Percentiles rank a stretch among this genome's conserved stretches.
These are phyloP conservation scores for Leucoraja erinaceus DNA, from an alignment of 2,113 vertebrate species.

Conservation along the genomic window DNA sequence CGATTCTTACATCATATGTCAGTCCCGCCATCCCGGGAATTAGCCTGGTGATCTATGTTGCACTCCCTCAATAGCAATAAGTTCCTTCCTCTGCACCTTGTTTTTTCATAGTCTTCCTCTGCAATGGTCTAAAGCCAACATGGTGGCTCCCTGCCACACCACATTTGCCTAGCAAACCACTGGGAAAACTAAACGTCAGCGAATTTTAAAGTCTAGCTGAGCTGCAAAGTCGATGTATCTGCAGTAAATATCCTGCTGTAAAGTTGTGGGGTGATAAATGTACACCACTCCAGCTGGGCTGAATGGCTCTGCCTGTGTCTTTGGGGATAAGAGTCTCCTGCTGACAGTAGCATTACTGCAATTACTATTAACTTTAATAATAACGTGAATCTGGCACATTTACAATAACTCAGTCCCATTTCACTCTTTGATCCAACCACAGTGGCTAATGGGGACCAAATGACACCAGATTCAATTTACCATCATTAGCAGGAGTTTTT, in stretches of 20 bases:
- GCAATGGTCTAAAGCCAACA: neutral
- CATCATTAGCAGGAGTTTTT: neutral
- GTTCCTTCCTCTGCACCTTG: no score
- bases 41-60: no score
- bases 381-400: neutral
- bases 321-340: neutral
- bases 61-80: no score
- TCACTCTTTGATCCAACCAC: neutral
- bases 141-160: neutral
- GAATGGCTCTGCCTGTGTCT: neutral
- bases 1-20: no score
- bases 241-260: neutral
- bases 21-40: no score
- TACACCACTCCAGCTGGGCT: neutral
- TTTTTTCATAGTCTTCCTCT: neutral
- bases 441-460: neutral
- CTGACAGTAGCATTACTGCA: slow-evolving; percentile 9
- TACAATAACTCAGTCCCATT: neutral
- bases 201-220: neutral
- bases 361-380: neutral
- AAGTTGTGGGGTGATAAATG: neutral
- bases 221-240: neutral
- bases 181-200: neutral
- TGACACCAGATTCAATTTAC: neutral
- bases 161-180: neutral